Base-by-base conservation (phyloP, 2,113 vertebrate species). In the Atrichornis clamosus region DNA sequence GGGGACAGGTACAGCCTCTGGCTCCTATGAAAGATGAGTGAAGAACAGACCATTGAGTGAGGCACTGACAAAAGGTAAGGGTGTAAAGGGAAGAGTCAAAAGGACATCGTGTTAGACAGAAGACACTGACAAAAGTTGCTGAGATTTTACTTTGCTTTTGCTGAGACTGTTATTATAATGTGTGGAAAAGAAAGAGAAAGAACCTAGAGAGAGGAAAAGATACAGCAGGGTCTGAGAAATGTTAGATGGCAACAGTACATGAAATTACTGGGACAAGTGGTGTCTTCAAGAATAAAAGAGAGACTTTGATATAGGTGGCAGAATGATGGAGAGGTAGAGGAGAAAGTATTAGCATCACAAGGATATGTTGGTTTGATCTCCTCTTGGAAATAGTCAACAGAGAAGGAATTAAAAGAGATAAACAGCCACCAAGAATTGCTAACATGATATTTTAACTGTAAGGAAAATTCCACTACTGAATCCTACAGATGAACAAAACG, bases 81-180 rank as follows among this genome's bases (percentile, higher is more conserved):
- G 30, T 18, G 39, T 55, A 63, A 84, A 75, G 13, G 52, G 22
- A 67, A 88, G 69, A 90, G 86, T 84, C 79, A 86, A 88, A 92
- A 87, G 55, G 50, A 86, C 39, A 62, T 55, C 60, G 37, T 90
- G 21, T 80, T 72, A 92, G 80, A 83, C 50, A 81, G 59, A 96
- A 80, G 64, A 92, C 41, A 42, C 55, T 78, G 89, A 83, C 42
- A 77, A 73, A 80, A 86, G 41, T 37, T 80, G 60, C 72, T 69
- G 68, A 90, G 50, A 47, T 95, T 90, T 94, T 47, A 65, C 68
- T 94, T 64, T 77, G 50, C 50, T 80, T 86, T 73, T 89, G 83
- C 84, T 72, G 33, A 88, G 47, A 84, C 76, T 32, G 21, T 80
- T 88, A 58, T 80, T 74, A 73, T 37, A 77, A 89, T 27, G 26